Evolutionary conservation across 2,113 vertebrate genomes (phyloP).

Genomic region (Aphelocoma coerulescens): DNA sequence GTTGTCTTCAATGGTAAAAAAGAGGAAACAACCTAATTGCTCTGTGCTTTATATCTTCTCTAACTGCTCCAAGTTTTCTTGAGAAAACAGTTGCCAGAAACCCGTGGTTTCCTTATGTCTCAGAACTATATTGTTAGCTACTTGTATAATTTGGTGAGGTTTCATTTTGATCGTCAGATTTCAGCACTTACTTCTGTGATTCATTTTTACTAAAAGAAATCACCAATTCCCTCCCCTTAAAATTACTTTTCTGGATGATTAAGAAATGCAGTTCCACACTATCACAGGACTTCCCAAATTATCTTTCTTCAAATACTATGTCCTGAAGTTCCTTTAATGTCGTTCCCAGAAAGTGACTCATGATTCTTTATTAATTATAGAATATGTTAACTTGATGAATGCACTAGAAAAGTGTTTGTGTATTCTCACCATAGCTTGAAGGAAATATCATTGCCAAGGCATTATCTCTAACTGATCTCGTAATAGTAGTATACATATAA

Average conservation of each 20-base stretch:
- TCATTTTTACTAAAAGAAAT: neutral
- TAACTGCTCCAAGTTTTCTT: neutral
- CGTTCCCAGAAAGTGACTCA: conserved; percentile 33
- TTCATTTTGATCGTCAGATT: neutral
- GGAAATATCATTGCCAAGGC: neutral
- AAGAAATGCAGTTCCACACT: neutral
- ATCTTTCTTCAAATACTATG: neutral
- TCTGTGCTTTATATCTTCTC: neutral
- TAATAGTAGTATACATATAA: neutral
- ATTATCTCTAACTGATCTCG: neutral
- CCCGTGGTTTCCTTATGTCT: neutral
- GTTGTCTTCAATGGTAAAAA: neutral
- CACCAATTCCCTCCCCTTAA: neutral
- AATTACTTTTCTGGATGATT: neutral
- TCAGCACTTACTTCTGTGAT: neutral
- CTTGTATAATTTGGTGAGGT: neutral
- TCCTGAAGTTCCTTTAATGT: conserved; percentile 8
- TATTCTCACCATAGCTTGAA: neutral
- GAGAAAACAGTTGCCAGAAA: neutral
- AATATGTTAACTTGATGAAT: conserved; percentile 29
- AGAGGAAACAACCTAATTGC: neutral
- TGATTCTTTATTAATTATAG: conserved; percentile 19
- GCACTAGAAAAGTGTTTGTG: neutral
- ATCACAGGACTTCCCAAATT: neutral
- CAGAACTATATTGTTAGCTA: neutral